Evolutionary conservation across 2,888 invertebrate species (phyloP), one percentile per base, ranked within the genome.

Genomic region (Megastigmus dorsalis): DNA sequence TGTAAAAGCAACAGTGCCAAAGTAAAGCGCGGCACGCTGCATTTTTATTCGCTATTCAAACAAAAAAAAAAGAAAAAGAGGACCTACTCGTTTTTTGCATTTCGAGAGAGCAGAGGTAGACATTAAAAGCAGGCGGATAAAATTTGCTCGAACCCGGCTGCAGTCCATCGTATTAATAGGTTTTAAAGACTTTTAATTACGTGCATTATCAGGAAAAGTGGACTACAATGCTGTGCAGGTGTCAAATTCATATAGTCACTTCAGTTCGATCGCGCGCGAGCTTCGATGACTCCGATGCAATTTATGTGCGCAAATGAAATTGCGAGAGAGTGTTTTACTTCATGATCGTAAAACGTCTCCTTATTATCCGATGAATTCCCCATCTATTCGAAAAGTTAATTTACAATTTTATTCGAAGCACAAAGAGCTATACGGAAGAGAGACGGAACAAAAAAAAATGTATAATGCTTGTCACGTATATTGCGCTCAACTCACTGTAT

Each of bases 141-240:
- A 48, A 48, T 48, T n/a, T 2, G 23, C 48, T 54, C 9, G 15
- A 54, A n/a, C 30, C 1, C 5, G 15, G 6, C 15, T 30, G 13
- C 30, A 20, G 23, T 48, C 9, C n/a, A n/a, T n/a, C 48, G 48
- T 23, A 20, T 48, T 48, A 48, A 30, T 54, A 33, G 30, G 30
- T 54, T 54, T 54, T 54, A 54, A 30, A 54, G 54, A 54, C 30
- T 54, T 54, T 30, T 30, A 54, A 54, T 54, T 30, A 15, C 10
- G 15, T 15, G 13, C 30, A 54, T 54, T 30, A 54, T 2, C 2
- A 13, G 5, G 15, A 45, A n/a, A 18, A 48, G 48, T n/a, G 48
- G 13, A 48, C 23, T 9, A 23, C 23, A n/a, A 38, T 7, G 38
- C 13, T 13, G 2, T 3, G 2, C 38, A 10, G 38, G 13, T 5